These are phyloP conservation scores for Hylaea fasciaria DNA, from an alignment of 2,888 invertebrate genomes.

Conservation along the genomic window DNA sequence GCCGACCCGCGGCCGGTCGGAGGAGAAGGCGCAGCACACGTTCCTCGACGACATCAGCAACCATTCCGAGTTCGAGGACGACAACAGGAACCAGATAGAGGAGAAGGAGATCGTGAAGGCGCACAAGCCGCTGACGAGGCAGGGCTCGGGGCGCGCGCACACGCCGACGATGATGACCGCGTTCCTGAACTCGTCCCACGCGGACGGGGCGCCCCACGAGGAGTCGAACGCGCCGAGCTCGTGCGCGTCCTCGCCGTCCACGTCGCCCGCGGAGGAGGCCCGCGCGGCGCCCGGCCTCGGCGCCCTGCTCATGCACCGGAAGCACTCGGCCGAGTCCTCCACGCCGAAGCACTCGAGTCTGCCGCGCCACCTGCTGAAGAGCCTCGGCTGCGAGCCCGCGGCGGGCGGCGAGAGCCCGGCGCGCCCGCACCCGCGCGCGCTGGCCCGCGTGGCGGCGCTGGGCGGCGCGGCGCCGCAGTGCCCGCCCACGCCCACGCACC, in stretches of 20 bases:
- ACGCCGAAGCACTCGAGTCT: constrained; percentile 79
- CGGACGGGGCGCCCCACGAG: constrained; percentile 60
- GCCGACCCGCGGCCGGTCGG: constrained; percentile 75
- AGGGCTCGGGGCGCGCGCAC: constrained; percentile 85
- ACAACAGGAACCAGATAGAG: constrained; percentile 80
- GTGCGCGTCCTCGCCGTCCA: constrained; percentile 76
- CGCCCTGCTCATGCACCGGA: constrained; percentile 75
- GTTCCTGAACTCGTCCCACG: constrained; percentile 76
- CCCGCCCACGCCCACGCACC: constrained; percentile 95
- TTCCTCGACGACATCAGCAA: constrained; percentile 80
- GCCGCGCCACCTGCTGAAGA: constrained; percentile 76
- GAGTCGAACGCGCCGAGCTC: constrained; percentile 74
- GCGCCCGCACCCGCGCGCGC: constrained; percentile 87
- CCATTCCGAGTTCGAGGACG: constrained; percentile 80
- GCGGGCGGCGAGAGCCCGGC: constrained; percentile 69
- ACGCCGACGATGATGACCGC: constrained; percentile 81
- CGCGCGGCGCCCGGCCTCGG: constrained; percentile 69
- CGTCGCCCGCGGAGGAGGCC: constrained; percentile 73
- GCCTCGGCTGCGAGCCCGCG: constrained; percentile 74
- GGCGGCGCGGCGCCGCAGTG: constrained; percentile 88
- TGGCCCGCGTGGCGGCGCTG: constrained; percentile 85
- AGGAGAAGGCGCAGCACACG: constrained; percentile 79
- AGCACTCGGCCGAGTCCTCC: constrained; percentile 74
- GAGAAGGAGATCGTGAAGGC: constrained; percentile 84
- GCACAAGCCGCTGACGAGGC: constrained; percentile 89